Conservation (phyloP, 2,113 vertebrate species). For the Talpa occidentalis region DNA sequence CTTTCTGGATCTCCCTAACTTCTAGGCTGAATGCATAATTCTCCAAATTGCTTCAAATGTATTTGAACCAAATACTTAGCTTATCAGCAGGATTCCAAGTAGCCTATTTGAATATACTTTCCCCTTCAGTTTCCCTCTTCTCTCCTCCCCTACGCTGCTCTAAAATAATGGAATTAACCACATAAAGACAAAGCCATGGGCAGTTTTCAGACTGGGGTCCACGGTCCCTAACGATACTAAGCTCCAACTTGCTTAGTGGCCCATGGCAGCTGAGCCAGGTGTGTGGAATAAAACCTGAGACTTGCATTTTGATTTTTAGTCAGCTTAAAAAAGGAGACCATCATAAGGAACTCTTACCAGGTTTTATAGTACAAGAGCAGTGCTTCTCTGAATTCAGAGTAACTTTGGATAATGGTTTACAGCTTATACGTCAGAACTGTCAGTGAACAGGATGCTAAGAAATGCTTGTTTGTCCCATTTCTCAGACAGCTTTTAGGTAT, state of each 20-base stretch:
- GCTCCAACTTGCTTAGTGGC: conserved; percentile 3
- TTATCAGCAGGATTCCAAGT: conserved; percentile 20
- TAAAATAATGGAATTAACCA: conserved; percentile 26
- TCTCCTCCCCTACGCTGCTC: background rate
- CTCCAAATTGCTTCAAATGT: conserved; percentile 22
- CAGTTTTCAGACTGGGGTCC: background rate
- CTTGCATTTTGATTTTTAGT: conserved; percentile 28
- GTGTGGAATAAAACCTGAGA: background rate
- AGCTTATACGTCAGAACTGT: conserved; percentile 29
- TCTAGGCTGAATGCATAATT: conserved; percentile 41
- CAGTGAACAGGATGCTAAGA: background rate
- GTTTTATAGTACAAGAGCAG: conserved; percentile 12
- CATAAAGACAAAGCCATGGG: conserved; percentile 18
- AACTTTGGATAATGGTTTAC: conserved; percentile 25
- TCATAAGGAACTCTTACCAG: background rate
- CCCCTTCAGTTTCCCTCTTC: background rate
- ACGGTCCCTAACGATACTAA: background rate
- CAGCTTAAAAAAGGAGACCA: background rate
- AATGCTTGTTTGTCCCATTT: background rate
- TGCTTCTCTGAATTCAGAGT: background rate
- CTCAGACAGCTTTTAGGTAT: background rate
- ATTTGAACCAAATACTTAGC: conserved; percentile 46
- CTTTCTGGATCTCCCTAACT: conserved; percentile 9
- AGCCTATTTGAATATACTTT: conserved; percentile 19
- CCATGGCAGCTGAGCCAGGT: background rate